Conservation (phyloP, 2,888 invertebrate genomes). For the Drosophila seclusa region DNA sequence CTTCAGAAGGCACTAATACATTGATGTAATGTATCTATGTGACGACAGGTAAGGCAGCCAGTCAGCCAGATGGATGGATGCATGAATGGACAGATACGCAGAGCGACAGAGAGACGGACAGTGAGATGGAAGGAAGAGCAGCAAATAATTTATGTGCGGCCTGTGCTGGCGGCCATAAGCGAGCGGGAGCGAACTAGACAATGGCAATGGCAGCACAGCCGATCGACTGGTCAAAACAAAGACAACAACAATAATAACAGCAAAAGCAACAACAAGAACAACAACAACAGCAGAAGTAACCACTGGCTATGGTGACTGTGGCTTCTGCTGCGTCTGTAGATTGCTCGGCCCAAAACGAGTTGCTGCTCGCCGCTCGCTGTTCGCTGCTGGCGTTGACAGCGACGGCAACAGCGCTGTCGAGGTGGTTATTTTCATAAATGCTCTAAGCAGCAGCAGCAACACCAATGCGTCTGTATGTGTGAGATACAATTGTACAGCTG, state of each 20-base stretch:
- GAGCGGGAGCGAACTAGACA: constrained; percentile 46
- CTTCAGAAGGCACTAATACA: constrained; percentile 34
- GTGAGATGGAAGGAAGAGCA: constrained; percentile 33
- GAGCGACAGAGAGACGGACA: constrained; percentile 18
- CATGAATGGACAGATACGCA: constrained; percentile 14
- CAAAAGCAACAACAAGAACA: constrained; percentile 21
- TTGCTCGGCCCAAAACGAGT: constrained; percentile 66
- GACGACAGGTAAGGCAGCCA: constrained; percentile 64
- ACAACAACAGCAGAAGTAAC: constrained; percentile 40
- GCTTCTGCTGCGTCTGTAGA: constrained; percentile 43
- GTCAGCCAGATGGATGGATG: constrained; percentile 5
- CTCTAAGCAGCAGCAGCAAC: constrained; percentile 51
- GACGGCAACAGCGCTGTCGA: constrained; percentile 48
- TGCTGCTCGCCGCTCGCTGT: constrained; percentile 33
- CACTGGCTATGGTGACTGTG: constrained; percentile 47
- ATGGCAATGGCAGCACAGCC: constrained; percentile 47
- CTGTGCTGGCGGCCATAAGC: constrained; percentile 62
- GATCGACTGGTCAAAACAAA: constrained; percentile 77
- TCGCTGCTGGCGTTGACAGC: constrained; percentile 23
- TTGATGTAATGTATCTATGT: constrained; percentile 41
- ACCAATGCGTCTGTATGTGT: constrained; percentile 26
- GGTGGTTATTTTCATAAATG: constrained; percentile 67
- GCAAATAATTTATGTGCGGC: constrained; percentile 67
- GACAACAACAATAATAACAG: constrained; percentile 44
- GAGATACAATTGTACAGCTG: constrained; percentile 31